A percentile compares a stretch with the other conserved stretches of the same genome.
Evolutionary conservation across 2,113 vertebrate species (phyloP).

Genomic region (Dendropsophus ebraccatus): DNA sequence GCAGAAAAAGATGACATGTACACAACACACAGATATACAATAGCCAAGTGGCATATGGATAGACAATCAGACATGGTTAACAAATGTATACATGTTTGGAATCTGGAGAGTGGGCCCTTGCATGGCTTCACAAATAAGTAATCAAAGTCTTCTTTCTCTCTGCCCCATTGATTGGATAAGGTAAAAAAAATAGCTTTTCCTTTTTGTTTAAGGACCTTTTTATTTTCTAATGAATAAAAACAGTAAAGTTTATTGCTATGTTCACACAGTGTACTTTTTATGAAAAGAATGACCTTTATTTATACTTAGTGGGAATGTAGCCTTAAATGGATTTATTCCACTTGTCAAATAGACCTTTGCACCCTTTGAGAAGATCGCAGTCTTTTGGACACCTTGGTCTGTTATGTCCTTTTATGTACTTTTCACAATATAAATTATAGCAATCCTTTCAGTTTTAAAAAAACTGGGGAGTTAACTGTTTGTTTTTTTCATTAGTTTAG

Average conservation of each 20-base stretch:
- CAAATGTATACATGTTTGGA: background rate
- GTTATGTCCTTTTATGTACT: background rate
- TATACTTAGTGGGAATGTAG: too few relatives aligned
- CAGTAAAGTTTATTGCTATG: background rate
- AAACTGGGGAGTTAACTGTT: too few relatives aligned
- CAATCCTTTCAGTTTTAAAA: background rate
- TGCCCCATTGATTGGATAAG: background rate
- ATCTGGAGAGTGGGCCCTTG: background rate
- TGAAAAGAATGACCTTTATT: background rate
- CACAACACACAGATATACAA: conserved; percentile 5
- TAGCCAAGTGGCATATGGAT: conserved; percentile 9
- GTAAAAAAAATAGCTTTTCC: background rate
- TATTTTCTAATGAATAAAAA: background rate
- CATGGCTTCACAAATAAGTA: background rate
- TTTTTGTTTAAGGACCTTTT: background rate
- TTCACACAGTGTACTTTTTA: too few relatives aligned
- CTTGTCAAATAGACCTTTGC: too few relatives aligned
- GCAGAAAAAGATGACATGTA: background rate
- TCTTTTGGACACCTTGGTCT: background rate
- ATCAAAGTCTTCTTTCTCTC: background rate
- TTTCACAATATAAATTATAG: background rate
- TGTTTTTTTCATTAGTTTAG: too few relatives aligned
- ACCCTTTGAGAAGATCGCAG: too few relatives aligned
- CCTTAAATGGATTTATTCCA: too few relatives aligned
- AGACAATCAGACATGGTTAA: background rate